Evolutionary conservation across 2,888 invertebrate species (phyloP).

Genomic region (Eupithecia abbreviata): DNA sequence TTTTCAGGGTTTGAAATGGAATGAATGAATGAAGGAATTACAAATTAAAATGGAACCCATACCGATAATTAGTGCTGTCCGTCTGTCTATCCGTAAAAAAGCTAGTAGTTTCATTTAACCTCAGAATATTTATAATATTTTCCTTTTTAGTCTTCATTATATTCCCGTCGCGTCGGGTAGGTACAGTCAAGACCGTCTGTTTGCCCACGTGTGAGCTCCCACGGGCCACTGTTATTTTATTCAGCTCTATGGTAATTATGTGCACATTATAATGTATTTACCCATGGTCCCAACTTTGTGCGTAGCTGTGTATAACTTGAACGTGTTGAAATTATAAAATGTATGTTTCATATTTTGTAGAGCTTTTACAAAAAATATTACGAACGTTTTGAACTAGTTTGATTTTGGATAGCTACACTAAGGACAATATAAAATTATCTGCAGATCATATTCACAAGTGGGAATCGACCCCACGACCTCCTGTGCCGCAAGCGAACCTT

Average conservation of each 20-base stretch:
- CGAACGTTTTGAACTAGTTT: not conserved
- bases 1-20: not conserved
- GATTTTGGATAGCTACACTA: not conserved
- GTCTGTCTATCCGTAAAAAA: not conserved
- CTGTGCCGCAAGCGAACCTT: too few species aligned
- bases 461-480: too few species aligned
- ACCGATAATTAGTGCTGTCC: not conserved
- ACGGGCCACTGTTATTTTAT: slow-evolving; percentile 71
- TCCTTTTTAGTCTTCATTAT: not conserved
- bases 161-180: not conserved
- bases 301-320: not conserved
- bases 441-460: too few species aligned
- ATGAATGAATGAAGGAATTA: not conserved
- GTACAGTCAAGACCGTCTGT: slow-evolving; percentile 50
- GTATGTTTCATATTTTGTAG: not conserved
- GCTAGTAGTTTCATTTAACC: not conserved
- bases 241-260: slow-evolving; percentile 77
- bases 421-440: too few species aligned
- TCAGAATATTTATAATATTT: slow-evolving; percentile 8
- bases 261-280: slow-evolving; percentile 51
- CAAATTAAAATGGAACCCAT: not conserved
- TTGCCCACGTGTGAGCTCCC: slow-evolving; percentile 76
- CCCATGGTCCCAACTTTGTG: slow-evolving; percentile 2
- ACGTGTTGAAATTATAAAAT: not conserved
- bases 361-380: not conserved